Evolutionary conservation across 2,888 invertebrate genomes (phyloP).

Genomic region (Iphiclides podalirius): DNA sequence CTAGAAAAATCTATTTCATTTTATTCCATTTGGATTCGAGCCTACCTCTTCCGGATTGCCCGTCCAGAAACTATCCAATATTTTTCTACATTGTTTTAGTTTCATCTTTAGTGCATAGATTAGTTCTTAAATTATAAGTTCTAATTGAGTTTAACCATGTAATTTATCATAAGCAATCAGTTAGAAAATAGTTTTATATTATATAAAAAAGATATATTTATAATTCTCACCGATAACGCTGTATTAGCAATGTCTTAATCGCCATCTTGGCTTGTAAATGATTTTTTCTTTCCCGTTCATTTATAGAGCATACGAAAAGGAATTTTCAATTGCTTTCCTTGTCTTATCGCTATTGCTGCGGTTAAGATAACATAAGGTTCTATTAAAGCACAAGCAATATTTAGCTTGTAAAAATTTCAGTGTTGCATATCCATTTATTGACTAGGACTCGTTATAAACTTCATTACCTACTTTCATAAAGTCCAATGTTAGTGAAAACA

Average conservation of each 20-base stretch:
- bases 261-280: conserved; percentile 12
- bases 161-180: no score
- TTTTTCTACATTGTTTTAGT: no score
- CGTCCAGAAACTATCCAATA: no score
- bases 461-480: no score
- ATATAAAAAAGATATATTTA: no score
- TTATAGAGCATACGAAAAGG: conserved; percentile 3
- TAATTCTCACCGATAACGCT: conserved; percentile 3
- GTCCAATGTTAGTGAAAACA: no score
- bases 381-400: background rate
- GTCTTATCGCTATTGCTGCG: conserved; percentile 8
- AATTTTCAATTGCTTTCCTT: background rate
- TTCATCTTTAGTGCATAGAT: no score
- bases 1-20: no score
- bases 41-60: background rate
- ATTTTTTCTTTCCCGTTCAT: background rate
- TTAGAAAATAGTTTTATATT: no score
- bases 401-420: background rate
- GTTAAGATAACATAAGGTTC: conserved; percentile 6
- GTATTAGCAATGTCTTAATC: conserved; percentile 1
- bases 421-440: background rate
- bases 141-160: no score
- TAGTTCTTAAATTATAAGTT: no score
- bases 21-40: background rate
- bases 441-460: background rate